Evolutionary conservation across 2,888 invertebrate genomes (phyloP).

Genomic region (Heliothis peltigera): DNA sequence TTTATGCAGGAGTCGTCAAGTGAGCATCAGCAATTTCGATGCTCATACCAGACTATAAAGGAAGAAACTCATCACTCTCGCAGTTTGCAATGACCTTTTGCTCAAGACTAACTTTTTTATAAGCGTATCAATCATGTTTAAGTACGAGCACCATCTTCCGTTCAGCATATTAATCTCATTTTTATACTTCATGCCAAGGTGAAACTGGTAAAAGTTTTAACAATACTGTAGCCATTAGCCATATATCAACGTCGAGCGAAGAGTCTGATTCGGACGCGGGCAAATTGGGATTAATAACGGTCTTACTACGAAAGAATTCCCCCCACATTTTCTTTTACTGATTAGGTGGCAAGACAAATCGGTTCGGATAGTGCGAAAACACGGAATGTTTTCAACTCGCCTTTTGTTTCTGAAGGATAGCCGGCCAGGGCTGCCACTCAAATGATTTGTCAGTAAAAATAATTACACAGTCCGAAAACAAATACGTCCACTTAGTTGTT

Average conservation of each 20-base stretch:
- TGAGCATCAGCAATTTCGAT: slow-evolving; percentile 7
- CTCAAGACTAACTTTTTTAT: slow-evolving; percentile 31
- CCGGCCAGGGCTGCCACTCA: slow-evolving; percentile 23
- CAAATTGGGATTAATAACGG: slow-evolving; percentile 86
- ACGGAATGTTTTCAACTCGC: slow-evolving; percentile 48
- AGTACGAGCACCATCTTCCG: slow-evolving; percentile 39
- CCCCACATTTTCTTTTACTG: slow-evolving; percentile 76
- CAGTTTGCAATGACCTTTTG: slow-evolving; percentile 28
- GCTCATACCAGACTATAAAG: slow-evolving; percentile 7
- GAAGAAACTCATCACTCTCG: slow-evolving; percentile 21
- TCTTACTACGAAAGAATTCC: slow-evolving; percentile 72
- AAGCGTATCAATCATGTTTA: slow-evolving; percentile 56
- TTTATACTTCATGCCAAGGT: slow-evolving; percentile 57
- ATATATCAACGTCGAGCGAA: slow-evolving; percentile 79
- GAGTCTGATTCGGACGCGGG: slow-evolving; percentile 70
- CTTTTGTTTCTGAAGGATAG: slow-evolving; percentile 45
- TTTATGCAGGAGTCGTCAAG: not conserved
- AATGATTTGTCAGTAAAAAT: slow-evolving; percentile 53
- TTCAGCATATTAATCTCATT: slow-evolving; percentile 62
- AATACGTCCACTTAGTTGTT: slow-evolving; percentile 33
- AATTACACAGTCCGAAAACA: slow-evolving; percentile 45
- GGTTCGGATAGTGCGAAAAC: slow-evolving; percentile 66
- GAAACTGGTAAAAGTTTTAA: slow-evolving; percentile 61
- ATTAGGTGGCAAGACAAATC: slow-evolving; percentile 81
- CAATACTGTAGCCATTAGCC: slow-evolving; percentile 68